Percentiles rank a stretch among this genome's conserved stretches.
Conservation (phyloP, 2,888 invertebrate genomes). For the Seira ritae region DNA sequence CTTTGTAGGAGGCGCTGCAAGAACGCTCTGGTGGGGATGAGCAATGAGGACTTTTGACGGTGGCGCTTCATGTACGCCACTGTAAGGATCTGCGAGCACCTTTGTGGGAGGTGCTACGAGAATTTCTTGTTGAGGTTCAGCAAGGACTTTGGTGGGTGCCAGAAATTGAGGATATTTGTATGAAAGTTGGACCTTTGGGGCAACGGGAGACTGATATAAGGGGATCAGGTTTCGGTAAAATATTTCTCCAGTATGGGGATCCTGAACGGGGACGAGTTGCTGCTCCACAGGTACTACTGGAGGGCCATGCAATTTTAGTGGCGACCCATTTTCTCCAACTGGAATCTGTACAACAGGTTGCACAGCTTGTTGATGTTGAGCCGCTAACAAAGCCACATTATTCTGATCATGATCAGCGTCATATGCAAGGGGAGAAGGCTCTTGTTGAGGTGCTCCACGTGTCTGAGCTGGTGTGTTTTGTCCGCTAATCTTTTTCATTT, state of each 20-base stretch:
- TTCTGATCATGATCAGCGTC: neutral
- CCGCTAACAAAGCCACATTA: neutral
- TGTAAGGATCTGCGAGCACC: too few relatives aligned
- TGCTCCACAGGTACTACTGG: constrained; percentile 4
- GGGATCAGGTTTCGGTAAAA: neutral
- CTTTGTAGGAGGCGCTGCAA: too few relatives aligned
- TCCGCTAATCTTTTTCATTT: constrained; percentile 10
- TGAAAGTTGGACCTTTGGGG: neutral
- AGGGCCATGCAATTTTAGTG: neutral
- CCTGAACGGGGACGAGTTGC: constrained; percentile 15
- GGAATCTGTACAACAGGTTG: neutral
- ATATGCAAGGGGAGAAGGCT: neutral
- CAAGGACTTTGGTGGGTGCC: neutral
- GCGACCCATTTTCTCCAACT: neutral
- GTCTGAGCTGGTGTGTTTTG: neutral
- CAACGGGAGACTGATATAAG: constrained; percentile 1
- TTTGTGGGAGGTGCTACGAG: neutral
- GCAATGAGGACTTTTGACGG: too few relatives aligned
- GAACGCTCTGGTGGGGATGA: too few relatives aligned
- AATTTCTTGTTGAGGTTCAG: neutral
- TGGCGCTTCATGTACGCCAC: too few relatives aligned
- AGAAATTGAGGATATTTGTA: constrained; percentile 3
- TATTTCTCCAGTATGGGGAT: constrained; percentile 27
- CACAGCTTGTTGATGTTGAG: neutral
- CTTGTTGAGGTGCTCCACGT: neutral